These are phyloP conservation scores for Metopolophium dirhodum DNA, from an alignment of 1,140 invertebrate species.

Conservation along the genomic window DNA sequence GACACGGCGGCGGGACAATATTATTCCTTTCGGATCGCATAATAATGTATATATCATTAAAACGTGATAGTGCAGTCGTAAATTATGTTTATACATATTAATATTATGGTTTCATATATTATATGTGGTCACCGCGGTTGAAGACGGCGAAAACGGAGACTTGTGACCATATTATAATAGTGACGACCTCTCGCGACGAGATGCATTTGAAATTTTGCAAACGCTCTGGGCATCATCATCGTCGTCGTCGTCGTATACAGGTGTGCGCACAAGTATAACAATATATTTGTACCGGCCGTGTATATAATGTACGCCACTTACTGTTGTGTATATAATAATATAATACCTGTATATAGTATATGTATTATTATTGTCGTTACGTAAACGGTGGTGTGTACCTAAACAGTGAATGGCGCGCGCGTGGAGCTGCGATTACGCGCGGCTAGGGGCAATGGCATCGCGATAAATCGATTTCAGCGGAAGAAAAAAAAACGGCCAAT, in stretches of 20 bases:
- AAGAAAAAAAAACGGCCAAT: neutral
- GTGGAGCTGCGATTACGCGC: neutral
- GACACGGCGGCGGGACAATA: neutral
- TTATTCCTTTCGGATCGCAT: neutral
- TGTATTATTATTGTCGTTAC: neutral
- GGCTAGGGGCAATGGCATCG: neutral
- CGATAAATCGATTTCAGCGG: constrained; percentile 15
- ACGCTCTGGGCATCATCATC: neutral
- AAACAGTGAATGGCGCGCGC: neutral
- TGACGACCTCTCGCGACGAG: neutral
- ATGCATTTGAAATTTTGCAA: neutral
- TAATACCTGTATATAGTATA: neutral
- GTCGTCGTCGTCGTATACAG: neutral
- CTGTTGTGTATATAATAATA: neutral
- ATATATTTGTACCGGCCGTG: neutral
- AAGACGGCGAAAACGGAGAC: neutral
- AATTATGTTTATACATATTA: neutral
- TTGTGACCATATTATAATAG: no score
- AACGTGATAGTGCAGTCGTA: neutral
- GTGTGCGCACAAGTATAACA: neutral
- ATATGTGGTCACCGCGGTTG: neutral
- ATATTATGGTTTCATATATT: no score
- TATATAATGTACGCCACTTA: neutral
- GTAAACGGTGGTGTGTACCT: neutral
- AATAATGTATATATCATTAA: no score